phyloP scores from a whole-genome alignment of 2,113 vertebrate genomes.

The Poeciliopsis prolifica region DNA sequence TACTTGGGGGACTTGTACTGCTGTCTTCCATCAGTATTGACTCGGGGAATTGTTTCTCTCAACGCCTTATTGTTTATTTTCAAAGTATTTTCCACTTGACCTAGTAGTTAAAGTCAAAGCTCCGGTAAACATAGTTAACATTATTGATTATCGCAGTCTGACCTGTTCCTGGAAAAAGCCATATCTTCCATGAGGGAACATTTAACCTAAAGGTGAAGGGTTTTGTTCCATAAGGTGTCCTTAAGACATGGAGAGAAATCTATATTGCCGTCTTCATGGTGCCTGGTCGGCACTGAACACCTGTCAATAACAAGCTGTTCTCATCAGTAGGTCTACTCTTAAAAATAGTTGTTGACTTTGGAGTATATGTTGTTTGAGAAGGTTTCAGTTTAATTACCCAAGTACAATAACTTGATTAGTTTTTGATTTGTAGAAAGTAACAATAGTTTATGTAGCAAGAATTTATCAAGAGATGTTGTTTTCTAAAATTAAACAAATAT shows the following conservation, averaged over 20 bases:
- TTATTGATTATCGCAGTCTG: constrained; percentile 63
- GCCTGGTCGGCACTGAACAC: constrained; percentile 18
- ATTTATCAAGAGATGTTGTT: no score
- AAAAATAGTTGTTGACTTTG: neutral
- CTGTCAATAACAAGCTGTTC: constrained; percentile 17
- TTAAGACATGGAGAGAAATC: constrained; percentile 4
- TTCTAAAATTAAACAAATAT: no score
- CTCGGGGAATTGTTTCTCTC: constrained; percentile 9
- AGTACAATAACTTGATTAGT: neutral
- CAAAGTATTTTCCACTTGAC: constrained; percentile 43
- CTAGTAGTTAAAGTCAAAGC: constrained; percentile 36
- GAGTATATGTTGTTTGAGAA: neutral
- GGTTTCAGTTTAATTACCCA: neutral
- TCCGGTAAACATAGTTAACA: constrained; percentile 72
- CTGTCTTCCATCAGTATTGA: constrained; percentile 11
- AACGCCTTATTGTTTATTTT: constrained; percentile 18
- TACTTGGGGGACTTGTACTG: neutral
- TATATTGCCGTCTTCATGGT: neutral
- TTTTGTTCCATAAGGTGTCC: constrained; percentile 60
- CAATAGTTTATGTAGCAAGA: no score
- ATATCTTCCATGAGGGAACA: constrained; percentile 52
- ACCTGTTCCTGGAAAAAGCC: constrained; percentile 43
- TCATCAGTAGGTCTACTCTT: neutral
- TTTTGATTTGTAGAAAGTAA: no score
- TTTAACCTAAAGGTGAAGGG: constrained; percentile 67